Evolutionary conservation across 1,140 invertebrate genomes (phyloP).

Genomic region (Drosophila nebulosa): DNA sequence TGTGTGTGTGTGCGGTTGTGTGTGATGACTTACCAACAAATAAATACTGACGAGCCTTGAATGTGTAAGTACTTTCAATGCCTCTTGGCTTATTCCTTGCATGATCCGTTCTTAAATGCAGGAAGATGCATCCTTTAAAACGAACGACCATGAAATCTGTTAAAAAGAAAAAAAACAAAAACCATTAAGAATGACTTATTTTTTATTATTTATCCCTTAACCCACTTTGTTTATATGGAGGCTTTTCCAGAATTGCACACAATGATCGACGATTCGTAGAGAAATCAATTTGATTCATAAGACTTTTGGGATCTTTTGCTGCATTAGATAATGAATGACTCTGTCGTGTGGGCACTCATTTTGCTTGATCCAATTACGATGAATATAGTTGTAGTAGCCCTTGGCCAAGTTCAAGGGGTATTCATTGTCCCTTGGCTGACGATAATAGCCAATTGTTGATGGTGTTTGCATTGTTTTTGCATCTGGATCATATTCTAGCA

Average conservation of each 20-base stretch:
- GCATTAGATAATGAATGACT: slow-evolving; percentile 1
- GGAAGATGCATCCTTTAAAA: slow-evolving; percentile 17
- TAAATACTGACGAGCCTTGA: slow-evolving; percentile 10
- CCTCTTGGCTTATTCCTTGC: too few species aligned
- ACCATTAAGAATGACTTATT: too few species aligned
- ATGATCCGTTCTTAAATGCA: not conserved
- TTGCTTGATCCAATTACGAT: not conserved
- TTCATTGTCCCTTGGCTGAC: not conserved
- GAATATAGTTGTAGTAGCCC: not conserved
- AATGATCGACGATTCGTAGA: slow-evolving; percentile 7
- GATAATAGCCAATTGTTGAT: slow-evolving; percentile 2
- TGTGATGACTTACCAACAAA: slow-evolving; percentile 12
- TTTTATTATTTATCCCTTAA: too few species aligned
- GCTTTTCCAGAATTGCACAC: not conserved
- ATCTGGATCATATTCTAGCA: not conserved
- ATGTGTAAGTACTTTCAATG: not conserved
- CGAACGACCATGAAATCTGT: slow-evolving; percentile 6
- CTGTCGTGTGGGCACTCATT: not conserved
- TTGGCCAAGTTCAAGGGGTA: slow-evolving; percentile 21
- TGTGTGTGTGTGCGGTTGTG: too few species aligned
- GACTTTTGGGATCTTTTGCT: not conserved
- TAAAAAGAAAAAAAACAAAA: too few species aligned
- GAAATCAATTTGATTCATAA: slow-evolving; percentile 3
- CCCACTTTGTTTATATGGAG: too few species aligned
- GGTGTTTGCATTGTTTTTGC: not conserved